Base-by-base conservation (phyloP, 2,797 vertebrate genomes). In the Chloroceryle amazona region DNA sequence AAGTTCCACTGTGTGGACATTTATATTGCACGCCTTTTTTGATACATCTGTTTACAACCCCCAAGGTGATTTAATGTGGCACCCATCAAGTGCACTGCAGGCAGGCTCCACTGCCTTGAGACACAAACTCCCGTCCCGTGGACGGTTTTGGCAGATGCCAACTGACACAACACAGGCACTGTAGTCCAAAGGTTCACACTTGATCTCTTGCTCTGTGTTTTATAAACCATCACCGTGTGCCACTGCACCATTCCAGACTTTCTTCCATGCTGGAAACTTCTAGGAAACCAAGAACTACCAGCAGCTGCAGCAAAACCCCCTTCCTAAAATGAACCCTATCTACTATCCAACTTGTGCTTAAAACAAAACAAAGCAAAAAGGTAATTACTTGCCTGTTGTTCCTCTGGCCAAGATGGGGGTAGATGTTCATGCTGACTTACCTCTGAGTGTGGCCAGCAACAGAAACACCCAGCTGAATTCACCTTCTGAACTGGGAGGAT, bases 161-260 rank as follows among this genome's bases (percentile, higher is more conserved):
- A 5, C 16, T 2, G 39, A n/a, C 9, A 42, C 33, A 5, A 2
- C 0, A 3, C 29, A 33, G 62, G 39, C 1, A 0, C 0, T 10
- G 0, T 1, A 8, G 39, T 33, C 41, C 60, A 12, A 11, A 46
- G 28, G 21, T n/a, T 35, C 55, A 12, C 0, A 1, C 57, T 28
- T 54, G 14, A n/a, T 22, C 39, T 51, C 61, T 39, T 26, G 15
- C 31, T 81, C 49, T 7, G 51, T 3, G 2, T n/a, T 47, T 6
- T 33, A 11, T 2, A 4, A 47, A 17, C 54, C 60, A n/a, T 18
- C 21, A 2, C 76, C 13, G 4, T 13, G 21, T n/a, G 21, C 46
- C 41, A 10, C 19, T 11, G 11, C 7, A 81, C 51, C 67, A 35
- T 54, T 29, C 68, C 73, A 22, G 37, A 18, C 51, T 44, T 18